Conservation (phyloP, 2,797 vertebrate species). For the Leptodactylus fallax region DNA sequence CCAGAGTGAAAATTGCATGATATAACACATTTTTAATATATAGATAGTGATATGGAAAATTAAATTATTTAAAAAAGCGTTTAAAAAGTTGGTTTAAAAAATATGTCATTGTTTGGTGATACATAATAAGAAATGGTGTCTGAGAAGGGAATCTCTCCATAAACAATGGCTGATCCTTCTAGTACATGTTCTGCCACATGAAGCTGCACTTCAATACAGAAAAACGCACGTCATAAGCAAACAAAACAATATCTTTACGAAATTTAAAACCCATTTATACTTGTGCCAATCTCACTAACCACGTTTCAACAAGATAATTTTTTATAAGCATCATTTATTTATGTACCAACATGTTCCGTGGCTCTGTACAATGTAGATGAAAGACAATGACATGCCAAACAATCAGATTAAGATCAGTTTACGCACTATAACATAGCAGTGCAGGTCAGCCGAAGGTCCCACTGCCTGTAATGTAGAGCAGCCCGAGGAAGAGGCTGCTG, state of each 20-base stretch:
- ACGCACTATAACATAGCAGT: conserved; percentile 29
- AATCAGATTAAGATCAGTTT: conserved; percentile 56
- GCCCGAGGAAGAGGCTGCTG: neutral
- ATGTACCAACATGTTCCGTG: conserved; percentile 43
- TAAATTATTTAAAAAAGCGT: no score
- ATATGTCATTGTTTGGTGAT: no score
- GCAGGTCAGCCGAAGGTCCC: conserved; percentile 34
- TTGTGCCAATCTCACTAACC: neutral
- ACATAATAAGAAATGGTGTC: no score
- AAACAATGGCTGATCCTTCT: neutral
- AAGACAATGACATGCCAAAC: conserved; percentile 47
- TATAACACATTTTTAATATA: no score
- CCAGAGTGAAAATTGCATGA: no score
- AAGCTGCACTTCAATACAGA: neutral
- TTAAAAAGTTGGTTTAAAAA: no score
- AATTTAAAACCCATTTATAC: neutral
- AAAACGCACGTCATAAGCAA: neutral
- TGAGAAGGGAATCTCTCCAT: neutral
- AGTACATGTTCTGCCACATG: neutral
- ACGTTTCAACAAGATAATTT: conserved; percentile 25
- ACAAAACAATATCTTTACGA: neutral
- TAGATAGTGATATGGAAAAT: no score
- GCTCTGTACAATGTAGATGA: conserved; percentile 44
- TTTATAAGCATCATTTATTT: conserved; percentile 49
- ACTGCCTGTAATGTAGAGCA: conserved; percentile 13